Percentiles rank a stretch among this genome's conserved stretches.
Conservation (phyloP, 2,888 invertebrate species). For the Ormia ochracea region DNA sequence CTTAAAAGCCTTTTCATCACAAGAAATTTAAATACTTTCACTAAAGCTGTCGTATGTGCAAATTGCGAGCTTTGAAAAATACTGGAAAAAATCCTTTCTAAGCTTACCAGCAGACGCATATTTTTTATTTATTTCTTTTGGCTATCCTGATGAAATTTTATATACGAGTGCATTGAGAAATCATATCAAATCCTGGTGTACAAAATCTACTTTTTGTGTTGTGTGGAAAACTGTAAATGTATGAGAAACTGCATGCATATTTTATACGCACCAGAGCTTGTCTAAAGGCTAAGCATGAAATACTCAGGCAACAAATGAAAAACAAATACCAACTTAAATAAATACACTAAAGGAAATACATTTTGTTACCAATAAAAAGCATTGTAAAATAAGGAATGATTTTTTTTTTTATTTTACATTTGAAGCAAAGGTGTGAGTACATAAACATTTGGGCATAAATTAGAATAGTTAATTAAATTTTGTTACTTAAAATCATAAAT, state of each 20-base stretch:
- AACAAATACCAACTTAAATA: conserved; percentile 31
- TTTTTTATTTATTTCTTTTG: conserved; percentile 1
- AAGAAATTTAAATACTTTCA: too few relatives aligned
- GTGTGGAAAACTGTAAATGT: background rate
- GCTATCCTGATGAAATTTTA: background rate
- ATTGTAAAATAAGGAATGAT: background rate
- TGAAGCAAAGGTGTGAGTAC: background rate
- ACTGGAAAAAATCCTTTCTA: background rate
- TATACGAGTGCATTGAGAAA: conserved; percentile 6
- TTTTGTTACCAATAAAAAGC: background rate
- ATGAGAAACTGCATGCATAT: conserved; percentile 1
- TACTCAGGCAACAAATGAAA: conserved; percentile 31
- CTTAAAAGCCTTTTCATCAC: too few relatives aligned
- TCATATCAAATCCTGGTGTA: conserved; percentile 35
- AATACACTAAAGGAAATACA: background rate
- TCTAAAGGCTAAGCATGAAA: conserved; percentile 4
- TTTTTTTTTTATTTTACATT: background rate
- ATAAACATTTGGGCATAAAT: too few relatives aligned
- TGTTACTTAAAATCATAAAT: too few relatives aligned
- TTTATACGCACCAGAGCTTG: background rate
- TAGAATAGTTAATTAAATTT: too few relatives aligned
- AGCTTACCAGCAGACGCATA: conserved; percentile 32
- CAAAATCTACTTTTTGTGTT: background rate
- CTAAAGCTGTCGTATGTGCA: background rate
- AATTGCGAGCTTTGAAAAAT: background rate